Base-by-base conservation (phyloP, 1,140 invertebrate genomes). In the Drosophila guanche region DNA sequence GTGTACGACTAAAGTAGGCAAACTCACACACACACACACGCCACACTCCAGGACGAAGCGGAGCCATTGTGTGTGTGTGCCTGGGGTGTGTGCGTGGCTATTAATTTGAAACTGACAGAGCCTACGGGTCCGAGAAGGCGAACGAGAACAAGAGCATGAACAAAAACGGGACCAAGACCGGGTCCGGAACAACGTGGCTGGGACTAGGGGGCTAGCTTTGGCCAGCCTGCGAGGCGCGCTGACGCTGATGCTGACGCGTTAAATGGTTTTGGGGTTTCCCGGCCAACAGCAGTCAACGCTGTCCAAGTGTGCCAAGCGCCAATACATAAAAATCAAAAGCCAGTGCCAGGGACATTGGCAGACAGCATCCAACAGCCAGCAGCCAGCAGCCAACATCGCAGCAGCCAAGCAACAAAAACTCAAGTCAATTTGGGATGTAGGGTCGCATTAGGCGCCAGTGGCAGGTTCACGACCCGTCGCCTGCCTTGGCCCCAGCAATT, bases 21-120 rank as follows among this genome's bases (percentile, higher is more conserved):
- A 77, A 51, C 66, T 58, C 29, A 45, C 46, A 66, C 56, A 48
- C 57, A 66, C 56, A 48, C 57, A 48, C n/a, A 58, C 63, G 48
- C 27, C 43, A 59, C 43, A 42, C 52, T 45, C 59, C 77, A 70
- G 40, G 45, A 50, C 6, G 47, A 40, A 58, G 73, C 33, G 46
- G 23, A 42, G 57, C 47, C 74, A 42, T 59, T 51, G 53, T 58
- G 63, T 20, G 50, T 63, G 43, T 62, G 54, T 53, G 52, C 47
- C 45, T 42, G 29, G 51, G 10, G 47, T 66, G 77, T 60, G 48
- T 67, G 54, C 57, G 55, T 77, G 63, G 76, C 83, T 88, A 88
- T 88, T 88, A 88, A 88, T 88, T 88, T 88, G 65, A 88, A 88
- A 76, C 79, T 88, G 83, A 79, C 78, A 88, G 70, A 61, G 71